A percentile compares a stretch with the other conserved stretches of the same genome.
phyloP scores from a whole-genome alignment of 2,113 vertebrate genomes.

The Gyps fulvus region DNA sequence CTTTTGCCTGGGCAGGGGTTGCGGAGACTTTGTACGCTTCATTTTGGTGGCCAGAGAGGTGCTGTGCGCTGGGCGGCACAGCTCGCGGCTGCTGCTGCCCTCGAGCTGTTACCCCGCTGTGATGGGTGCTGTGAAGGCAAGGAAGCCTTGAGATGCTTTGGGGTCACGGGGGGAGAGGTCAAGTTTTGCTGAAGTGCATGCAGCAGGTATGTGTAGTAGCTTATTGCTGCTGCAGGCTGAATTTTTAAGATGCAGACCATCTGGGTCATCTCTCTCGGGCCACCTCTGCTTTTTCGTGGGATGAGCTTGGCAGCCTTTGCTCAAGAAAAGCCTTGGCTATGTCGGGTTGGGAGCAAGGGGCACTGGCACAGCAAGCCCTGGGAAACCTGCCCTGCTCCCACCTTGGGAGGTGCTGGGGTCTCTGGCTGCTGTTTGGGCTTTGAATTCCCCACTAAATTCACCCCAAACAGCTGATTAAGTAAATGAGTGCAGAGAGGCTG shows the following conservation, averaged over 20 bases:
- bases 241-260: not conserved
- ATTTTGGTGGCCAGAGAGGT: not conserved
- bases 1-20: not conserved
- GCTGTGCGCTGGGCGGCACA: not conserved
- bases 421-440: not conserved
- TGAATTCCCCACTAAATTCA: not conserved
- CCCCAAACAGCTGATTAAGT: not conserved
- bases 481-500: not conserved
- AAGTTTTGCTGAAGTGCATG: rapidly evolving
- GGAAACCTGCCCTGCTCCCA: not conserved
- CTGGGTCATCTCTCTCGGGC: not conserved
- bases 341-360: not conserved
- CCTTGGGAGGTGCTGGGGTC: rapidly evolving
- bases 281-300: not conserved
- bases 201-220: not conserved
- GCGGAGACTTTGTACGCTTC: not conserved
- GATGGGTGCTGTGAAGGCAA: not conserved
- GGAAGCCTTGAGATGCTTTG: not conserved
- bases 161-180: not conserved
- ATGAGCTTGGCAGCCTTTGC: not conserved
- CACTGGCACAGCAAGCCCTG: not conserved
- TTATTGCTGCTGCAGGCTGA: not conserved
- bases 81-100: rapidly evolving
- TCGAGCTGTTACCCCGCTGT: not conserved
- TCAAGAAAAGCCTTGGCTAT: not conserved